These are phyloP conservation scores for Catocala nupta DNA, from an alignment of 2,888 invertebrate species.

Conservation along the genomic window DNA sequence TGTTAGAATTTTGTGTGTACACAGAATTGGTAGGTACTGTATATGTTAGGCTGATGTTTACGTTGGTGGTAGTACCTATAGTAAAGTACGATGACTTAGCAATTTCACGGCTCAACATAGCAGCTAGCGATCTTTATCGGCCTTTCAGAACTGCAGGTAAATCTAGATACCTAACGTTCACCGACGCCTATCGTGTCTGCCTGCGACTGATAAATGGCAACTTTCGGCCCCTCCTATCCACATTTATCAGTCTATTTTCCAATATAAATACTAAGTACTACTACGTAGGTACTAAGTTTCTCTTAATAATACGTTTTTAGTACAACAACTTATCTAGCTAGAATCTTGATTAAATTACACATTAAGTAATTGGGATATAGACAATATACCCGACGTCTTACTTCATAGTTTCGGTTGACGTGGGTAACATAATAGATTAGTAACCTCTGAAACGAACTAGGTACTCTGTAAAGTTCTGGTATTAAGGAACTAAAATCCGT, in stretches of 20 bases:
- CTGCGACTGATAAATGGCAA: conserved; percentile 5
- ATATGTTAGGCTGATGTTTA: no score
- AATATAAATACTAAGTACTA: conserved; percentile 1
- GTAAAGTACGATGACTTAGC: no score
- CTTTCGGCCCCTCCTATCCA: neutral
- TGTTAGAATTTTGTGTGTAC: no score
- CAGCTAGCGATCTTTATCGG: no score
- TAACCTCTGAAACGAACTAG: conserved; percentile 50
- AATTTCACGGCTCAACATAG: no score
- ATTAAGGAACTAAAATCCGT: conserved; percentile 78
- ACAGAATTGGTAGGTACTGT: no score
- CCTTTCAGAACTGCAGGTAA: conserved; percentile 4
- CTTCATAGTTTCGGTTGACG: conserved; percentile 4
- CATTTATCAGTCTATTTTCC: conserved; percentile 2
- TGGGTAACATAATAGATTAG: conserved; percentile 42
- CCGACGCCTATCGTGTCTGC: conserved; percentile 10
- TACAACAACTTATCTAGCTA: no score
- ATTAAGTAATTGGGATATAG: neutral
- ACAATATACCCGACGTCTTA: neutral
- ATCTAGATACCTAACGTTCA: conserved; percentile 3
- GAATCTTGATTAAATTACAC: no score
- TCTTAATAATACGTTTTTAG: neutral
- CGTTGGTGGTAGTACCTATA: no score
- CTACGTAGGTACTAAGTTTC: neutral
- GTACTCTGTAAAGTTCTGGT: conserved; percentile 60